These are phyloP conservation scores for Metopolophium dirhodum DNA, from an alignment of 1,140 invertebrate genomes.

Conservation along the genomic window DNA sequence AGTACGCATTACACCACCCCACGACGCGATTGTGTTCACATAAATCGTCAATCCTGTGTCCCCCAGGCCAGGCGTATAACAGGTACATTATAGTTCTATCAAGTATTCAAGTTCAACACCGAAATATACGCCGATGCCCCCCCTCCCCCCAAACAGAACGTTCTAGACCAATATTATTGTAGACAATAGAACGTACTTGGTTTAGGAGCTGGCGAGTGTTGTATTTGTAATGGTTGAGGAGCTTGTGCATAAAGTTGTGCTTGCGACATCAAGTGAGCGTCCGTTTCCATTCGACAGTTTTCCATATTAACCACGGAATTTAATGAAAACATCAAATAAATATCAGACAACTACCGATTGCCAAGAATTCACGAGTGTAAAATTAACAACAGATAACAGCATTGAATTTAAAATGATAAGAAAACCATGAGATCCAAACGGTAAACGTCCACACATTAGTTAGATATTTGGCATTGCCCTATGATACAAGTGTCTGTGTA, in stretches of 20 bases:
- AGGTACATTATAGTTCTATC: background rate
- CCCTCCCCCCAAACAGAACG: background rate
- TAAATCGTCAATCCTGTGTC: background rate
- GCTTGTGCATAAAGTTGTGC: constrained; percentile 22
- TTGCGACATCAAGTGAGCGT: constrained; percentile 48
- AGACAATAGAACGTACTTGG: constrained; percentile 26
- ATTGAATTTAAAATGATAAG: no score
- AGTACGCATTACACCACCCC: background rate
- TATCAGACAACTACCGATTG: background rate
- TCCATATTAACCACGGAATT: background rate
- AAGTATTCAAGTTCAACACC: background rate
- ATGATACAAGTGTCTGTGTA: no score
- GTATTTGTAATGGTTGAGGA: constrained; percentile 35
- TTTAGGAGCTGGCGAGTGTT: constrained; percentile 41
- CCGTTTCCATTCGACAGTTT: constrained; percentile 39
- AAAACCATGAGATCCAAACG: no score
- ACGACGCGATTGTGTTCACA: background rate
- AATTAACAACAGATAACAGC: no score
- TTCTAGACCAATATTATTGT: background rate
- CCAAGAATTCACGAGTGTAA: no score
- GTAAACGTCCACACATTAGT: no score
- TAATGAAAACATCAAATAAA: constrained; percentile 13
- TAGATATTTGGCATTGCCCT: no score
- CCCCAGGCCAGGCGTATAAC: no score
- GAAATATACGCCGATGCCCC: background rate